Evolutionary conservation across 2,113 vertebrate genomes (phyloP), one percentile per base, ranked within the genome.

Genomic region (Pelobates fuscus): DNA sequence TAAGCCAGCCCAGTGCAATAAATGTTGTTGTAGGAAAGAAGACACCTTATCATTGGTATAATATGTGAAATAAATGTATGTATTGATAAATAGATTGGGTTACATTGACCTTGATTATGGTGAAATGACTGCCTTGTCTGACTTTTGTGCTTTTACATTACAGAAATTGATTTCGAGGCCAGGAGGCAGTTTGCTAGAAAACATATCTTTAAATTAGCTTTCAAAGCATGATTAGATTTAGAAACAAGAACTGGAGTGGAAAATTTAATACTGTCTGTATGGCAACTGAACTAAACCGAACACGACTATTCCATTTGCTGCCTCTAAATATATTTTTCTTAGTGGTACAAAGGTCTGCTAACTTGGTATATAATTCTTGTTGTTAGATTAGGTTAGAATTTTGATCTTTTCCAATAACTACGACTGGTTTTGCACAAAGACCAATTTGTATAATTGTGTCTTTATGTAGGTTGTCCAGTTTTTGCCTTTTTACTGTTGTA

Each of bases 201-300:
- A 57, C 49, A 58, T 62, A 66, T 74, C 61, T 74, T 74, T 58
- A 58, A 74, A 66, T 74, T 74, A 66, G 62, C 62, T 58, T 66
- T 74, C 30, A 66, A 66, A 74, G 55, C 71, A 43, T 66, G 62
- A 73, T 73, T 73, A 74, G 71, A 58, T 66, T 74, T 74, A 67
- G 52, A 66, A 74, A 58, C 71, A 66, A 66, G 52, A 74, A 66
- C 62, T 74, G 71, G 52, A 74, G 71, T 74, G 62, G 62, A 74
- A 74, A 74, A 66, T 66, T 7, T 58, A 74, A 74, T 65, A 65
- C 21, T 74, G 25, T 74, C 23, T 41, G 52, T 58, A 74, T 57
- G 55, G 44, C 61, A 66, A 57, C 44, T 65, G 61, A 64, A 29
- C n/a, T 63, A 49, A 70, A 60, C 25, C 32, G 44, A 73, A 73